Conservation (phyloP, 1,140 invertebrate species). For the Cecropterus lyciades region DNA sequence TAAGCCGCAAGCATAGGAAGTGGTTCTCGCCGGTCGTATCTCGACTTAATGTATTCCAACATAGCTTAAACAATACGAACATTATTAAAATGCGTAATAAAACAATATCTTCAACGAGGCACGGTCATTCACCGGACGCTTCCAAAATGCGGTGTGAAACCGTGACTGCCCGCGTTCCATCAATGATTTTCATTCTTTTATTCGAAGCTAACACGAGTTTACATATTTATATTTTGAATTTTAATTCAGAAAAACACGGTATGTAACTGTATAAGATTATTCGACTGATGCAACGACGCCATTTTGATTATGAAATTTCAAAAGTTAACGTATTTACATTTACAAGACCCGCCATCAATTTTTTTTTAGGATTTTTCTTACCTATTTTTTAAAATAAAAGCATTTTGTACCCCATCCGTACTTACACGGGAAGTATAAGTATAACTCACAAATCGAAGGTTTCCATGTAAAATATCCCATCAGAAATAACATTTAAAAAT, state of each 20-base stretch:
- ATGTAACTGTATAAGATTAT: constrained; percentile 9
- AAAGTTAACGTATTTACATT: too few relatives aligned
- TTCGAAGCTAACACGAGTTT: constrained; percentile 35
- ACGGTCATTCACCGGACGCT: constrained; percentile 66
- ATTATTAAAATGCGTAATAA: constrained; percentile 78
- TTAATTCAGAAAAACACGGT: not conserved
- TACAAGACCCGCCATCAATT: too few relatives aligned
- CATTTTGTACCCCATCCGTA: too few relatives aligned
- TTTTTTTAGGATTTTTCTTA: too few relatives aligned
- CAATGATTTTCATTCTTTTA: constrained; percentile 48
- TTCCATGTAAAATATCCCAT: too few relatives aligned
- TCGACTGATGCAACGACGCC: too few relatives aligned
- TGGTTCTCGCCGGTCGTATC: constrained; percentile 37
- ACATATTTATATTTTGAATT: constrained; percentile 12
- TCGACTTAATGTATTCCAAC: constrained; percentile 68
- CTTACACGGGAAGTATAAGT: too few relatives aligned
- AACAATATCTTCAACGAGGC: constrained; percentile 66
- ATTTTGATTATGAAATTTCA: too few relatives aligned
- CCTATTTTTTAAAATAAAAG: too few relatives aligned
- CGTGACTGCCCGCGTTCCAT: constrained; percentile 55
- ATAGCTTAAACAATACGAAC: constrained; percentile 69
- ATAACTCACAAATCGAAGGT: too few relatives aligned
- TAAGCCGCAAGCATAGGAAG: constrained; percentile 31
- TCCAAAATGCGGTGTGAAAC: constrained; percentile 58
- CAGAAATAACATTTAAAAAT: too few relatives aligned